Conservation (phyloP, 2,888 invertebrate species). For the Epirrhoe tristata region DNA sequence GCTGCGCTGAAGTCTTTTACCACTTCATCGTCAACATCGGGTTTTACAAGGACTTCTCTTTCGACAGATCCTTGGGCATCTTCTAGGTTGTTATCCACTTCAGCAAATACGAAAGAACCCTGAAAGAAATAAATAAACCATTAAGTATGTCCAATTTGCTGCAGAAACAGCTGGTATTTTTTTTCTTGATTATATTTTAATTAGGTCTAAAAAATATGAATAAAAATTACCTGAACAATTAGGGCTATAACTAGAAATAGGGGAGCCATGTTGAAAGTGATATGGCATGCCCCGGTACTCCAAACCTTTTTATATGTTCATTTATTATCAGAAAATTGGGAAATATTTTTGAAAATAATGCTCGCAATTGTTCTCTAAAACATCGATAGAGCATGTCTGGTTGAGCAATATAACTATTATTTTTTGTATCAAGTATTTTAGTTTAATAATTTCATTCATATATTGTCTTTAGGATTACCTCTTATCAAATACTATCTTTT, state of each 20-base stretch:
- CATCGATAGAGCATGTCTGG: constrained; percentile 54
- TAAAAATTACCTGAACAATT: constrained; percentile 67
- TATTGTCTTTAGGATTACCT: constrained; percentile 4
- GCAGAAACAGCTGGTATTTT: no score
- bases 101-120: constrained; percentile 59
- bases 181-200: neutral
- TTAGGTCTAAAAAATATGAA: neutral
- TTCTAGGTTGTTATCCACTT: constrained; percentile 41
- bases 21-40: constrained; percentile 48
- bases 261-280: constrained; percentile 64
- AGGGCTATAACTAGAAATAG: constrained; percentile 66
- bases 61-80: constrained; percentile 46
- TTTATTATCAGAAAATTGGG: constrained; percentile 59
- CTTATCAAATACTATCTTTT: neutral
- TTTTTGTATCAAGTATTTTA: constrained; percentile 3
- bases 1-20: constrained; percentile 52
- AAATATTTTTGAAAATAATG: constrained; percentile 55
- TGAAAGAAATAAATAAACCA: constrained; percentile 50
- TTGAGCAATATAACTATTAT: constrained; percentile 44
- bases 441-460: constrained; percentile 12
- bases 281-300: constrained; percentile 44
- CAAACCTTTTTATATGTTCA: constrained; percentile 61
- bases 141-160: neutral
- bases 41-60: constrained; percentile 47
- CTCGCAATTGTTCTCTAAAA: constrained; percentile 43